These are phyloP conservation scores for Sitta carolinensis DNA, from an alignment of 2,797 vertebrate genomes.

Conservation along the genomic window DNA sequence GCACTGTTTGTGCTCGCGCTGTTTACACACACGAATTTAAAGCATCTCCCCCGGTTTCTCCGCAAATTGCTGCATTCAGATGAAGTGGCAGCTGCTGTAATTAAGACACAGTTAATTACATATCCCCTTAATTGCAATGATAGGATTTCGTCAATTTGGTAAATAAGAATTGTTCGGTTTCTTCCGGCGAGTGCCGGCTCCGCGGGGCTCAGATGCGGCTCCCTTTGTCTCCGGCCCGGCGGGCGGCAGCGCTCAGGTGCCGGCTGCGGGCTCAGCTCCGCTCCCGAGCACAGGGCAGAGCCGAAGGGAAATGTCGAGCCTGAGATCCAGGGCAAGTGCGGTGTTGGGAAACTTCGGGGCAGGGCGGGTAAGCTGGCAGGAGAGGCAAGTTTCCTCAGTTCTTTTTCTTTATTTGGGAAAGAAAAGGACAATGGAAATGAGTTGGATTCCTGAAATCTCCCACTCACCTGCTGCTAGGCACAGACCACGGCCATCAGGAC, in stretches of 20 bases:
- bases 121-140: constrained; percentile 79
- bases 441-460: neutral
- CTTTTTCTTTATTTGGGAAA: neutral
- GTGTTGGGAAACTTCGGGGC: neutral
- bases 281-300: fast-evolving
- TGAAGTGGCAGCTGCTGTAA: constrained; percentile 81
- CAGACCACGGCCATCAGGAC: fast-evolving
- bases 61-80: constrained; percentile 78
- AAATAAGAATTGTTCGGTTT: constrained; percentile 79
- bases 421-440: neutral
- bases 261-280: neutral
- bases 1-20: constrained; percentile 50
- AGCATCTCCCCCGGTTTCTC: constrained; percentile 74
- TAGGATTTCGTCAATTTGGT: constrained; percentile 80
- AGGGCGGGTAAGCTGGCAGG: neutral
- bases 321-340: fast-evolving
- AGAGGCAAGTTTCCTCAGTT: neutral
- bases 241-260: fast-evolving
- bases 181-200: constrained; percentile 63
- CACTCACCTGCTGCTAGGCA: neutral
- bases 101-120: constrained; percentile 83
- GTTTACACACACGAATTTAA: constrained; percentile 75
- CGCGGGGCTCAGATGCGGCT: neutral
- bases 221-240: neutral
- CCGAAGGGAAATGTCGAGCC: fast-evolving